Evolutionary conservation across 2,888 invertebrate genomes (phyloP).

Genomic region (Copidosoma aretas): DNA sequence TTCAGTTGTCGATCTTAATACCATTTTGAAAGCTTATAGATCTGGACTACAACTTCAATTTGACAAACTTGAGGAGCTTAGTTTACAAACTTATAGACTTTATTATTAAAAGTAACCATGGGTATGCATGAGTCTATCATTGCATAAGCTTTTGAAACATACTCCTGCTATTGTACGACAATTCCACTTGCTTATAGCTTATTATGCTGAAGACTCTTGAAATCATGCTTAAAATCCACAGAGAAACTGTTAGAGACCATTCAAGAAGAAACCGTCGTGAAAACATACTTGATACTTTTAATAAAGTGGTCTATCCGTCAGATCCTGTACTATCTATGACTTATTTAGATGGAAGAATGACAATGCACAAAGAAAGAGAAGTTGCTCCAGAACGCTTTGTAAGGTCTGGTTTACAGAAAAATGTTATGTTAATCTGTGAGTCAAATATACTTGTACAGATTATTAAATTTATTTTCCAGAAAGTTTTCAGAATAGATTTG

Average conservation of each 20-base stretch:
- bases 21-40: neutral
- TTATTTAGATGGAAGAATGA: conserved; percentile 3
- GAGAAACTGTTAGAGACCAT: neutral
- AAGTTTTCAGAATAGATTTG: too few species aligned
- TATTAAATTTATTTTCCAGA: too few species aligned
- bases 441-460: too few species aligned
- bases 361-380: neutral
- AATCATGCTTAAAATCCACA: conserved; percentile 6
- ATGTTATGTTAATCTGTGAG: too few species aligned
- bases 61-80: conserved; percentile 3
- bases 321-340: conserved; percentile 17
- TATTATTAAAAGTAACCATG: conserved; percentile 5
- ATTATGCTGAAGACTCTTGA: conserved; percentile 18
- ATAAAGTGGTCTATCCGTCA: neutral
- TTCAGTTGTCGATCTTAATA: neutral
- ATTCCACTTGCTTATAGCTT: conserved; percentile 13
- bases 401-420: too few species aligned
- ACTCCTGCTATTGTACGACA: conserved; percentile 3
- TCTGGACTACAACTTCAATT: conserved; percentile 4
- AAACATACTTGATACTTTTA: conserved; percentile 8
- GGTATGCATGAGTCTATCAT: conserved; percentile 3
- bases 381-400: too few species aligned
- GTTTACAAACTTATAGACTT: neutral
- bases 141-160: conserved; percentile 21
- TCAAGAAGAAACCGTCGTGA: conserved; percentile 1